Evolutionary conservation across 2,888 invertebrate species (phyloP).

Genomic region (Napeogenes inachia): DNA sequence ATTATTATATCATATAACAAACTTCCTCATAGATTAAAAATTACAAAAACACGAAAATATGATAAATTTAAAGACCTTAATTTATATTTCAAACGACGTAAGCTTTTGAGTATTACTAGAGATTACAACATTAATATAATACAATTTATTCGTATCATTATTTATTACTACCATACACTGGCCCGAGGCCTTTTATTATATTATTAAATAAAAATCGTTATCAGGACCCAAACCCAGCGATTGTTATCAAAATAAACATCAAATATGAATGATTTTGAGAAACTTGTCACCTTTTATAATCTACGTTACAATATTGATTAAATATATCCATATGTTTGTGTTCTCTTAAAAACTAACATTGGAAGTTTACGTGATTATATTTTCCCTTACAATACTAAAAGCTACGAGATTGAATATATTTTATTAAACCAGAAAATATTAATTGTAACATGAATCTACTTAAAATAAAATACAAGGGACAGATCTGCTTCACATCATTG

Average conservation of each 20-base stretch:
- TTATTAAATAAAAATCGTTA: not conserved
- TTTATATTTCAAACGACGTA: constrained; percentile 17
- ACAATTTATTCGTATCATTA: constrained; percentile 13
- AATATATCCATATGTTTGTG: constrained; percentile 2
- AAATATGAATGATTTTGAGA: constrained; percentile 51
- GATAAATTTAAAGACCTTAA: constrained; percentile 1
- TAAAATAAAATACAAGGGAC: constrained; percentile 14
- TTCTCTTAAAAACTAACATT: constrained; percentile 39
- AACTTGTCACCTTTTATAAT: constrained; percentile 6
- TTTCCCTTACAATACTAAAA: constrained; percentile 16
- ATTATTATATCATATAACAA: not conserved
- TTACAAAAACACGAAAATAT: constrained; percentile 1
- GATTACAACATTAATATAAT: constrained; percentile 47
- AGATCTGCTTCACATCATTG: constrained; percentile 15
- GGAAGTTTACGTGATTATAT: constrained; percentile 67
- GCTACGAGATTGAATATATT: constrained; percentile 6
- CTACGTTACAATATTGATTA: constrained; percentile 8
- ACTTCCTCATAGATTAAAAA: constrained; percentile 3
- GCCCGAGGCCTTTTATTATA: constrained; percentile 42
- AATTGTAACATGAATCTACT: not conserved
- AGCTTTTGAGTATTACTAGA: constrained; percentile 59
- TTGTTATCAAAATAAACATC: constrained; percentile 41
- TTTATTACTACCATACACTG: constrained; percentile 73
- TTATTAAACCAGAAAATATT: not conserved
- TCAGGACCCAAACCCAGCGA: constrained; percentile 69